Percentiles rank a stretch among this genome's conserved stretches.
Conservation (phyloP, 1,140 invertebrate species). For the Bombus sibiricus region DNA sequence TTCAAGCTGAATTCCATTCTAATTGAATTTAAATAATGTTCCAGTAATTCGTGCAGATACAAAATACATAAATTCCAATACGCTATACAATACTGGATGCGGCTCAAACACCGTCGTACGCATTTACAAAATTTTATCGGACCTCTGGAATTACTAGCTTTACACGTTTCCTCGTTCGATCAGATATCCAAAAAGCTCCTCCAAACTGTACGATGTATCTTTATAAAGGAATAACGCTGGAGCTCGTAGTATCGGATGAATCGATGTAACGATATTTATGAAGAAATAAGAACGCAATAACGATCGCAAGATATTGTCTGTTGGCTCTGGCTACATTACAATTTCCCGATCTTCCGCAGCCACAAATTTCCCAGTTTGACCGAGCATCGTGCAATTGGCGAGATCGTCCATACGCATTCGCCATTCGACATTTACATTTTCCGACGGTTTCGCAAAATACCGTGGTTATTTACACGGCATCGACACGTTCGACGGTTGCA, state of each 20-base stretch:
- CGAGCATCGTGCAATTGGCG: background rate
- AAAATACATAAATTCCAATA: background rate
- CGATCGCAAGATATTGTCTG: background rate
- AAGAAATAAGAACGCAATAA: constrained; percentile 5
- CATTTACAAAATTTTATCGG: background rate
- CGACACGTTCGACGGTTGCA: background rate
- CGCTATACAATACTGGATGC: background rate
- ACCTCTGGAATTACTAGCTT: background rate
- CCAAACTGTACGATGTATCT: background rate
- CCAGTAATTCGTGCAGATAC: no score
- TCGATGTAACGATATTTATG: background rate
- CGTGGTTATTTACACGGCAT: constrained; percentile 8
- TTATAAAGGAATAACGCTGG: background rate
- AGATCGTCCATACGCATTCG: background rate
- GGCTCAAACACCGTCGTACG: background rate
- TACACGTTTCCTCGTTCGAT: background rate
- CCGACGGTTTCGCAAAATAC: background rate
- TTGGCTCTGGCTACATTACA: background rate
- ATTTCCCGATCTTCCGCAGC: background rate
- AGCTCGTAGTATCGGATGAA: background rate
- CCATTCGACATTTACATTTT: constrained; percentile 7
- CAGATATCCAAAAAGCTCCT: background rate
- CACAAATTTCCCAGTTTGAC: background rate
- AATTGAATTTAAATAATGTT: background rate
- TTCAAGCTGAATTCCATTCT: background rate